Base-by-base conservation (phyloP, 2,113 vertebrate genomes). In the Pachyramphus minor region DNA sequence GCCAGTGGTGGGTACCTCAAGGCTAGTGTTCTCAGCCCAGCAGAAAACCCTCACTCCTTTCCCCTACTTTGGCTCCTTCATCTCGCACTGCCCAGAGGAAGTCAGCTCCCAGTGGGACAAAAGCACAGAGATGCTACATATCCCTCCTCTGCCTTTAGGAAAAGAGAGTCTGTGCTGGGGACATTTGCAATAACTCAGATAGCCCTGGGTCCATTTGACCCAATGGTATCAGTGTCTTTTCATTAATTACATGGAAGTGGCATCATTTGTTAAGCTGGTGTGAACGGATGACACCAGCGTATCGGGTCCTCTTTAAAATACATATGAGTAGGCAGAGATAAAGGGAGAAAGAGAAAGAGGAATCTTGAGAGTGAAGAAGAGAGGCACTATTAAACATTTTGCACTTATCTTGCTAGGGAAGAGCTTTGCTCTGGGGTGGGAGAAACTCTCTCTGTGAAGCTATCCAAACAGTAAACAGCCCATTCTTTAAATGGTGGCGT, bases 361-460 rank as follows among this genome's bases (percentile, higher is more conserved):
- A 95, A 96, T 96, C 90, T 88, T 81, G 92, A 93, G 56, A 88
- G 50, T 9, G 1, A 69, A 89, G 81, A 87, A 93, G 72, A 93
- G 79, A 96, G 82, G 49, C 58, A 84, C 96, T 95, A 96, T 97
- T 97, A 97, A 97, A 92, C 83, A 90, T 66, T 92, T 64, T 66
- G 47, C n/a, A 95, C 85, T 96, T 97, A 96, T 96, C 96, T 96
- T 94, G 76, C 88, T 75, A 78, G 85, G 73, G 82, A 92, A 96
- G 49, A 90, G 95, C 85, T 93, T 96, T 92, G 85, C 94, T 94
- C 64, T 60, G 22, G 42, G 9, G 22, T 39, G 9, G 27, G 71
- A 33, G 71, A 80, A 81, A 62, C 44, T 88, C 77, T 71, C 80
- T 67, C 85, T 88, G 41, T 88, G 92, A 90, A 95, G 72, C 88